Base-by-base conservation (phyloP, 1,140 invertebrate genomes). In the Papilio machaon region DNA sequence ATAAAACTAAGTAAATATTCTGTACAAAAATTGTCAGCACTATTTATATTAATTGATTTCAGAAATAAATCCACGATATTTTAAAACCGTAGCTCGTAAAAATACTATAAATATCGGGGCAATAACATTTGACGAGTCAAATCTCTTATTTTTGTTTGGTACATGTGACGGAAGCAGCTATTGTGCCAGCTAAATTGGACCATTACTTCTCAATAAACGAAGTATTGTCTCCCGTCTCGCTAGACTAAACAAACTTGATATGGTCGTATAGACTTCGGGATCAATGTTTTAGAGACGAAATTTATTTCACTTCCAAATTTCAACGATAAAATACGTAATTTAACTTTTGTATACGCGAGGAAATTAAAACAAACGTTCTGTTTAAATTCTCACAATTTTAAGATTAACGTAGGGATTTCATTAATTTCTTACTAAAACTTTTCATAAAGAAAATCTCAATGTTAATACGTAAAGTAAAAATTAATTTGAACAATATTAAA, bases 81-180 rank as follows among this genome's bases (percentile, higher is more conserved):
- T 35, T 10, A 11, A 67, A 67, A 35, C 30, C 11, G 64, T 67
- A 35, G 64, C 64, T 67, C 64, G 30, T 67, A 67, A 67, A 67
- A 67, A 67, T 15, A n/a, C 23, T 67, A 30, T 23, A 64, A 64
- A 30, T 64, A 67, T 67, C 38, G 19, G 47, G 43, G 38, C 73
- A 47, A 46, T 74, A 74, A 74, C 73, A 19, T 74, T n/a, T 46
- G 38, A 47, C 73, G 73, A 19, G 46, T 47, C 73, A n/a, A 74
- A 74, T 67, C 64, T 67, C 64, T 67, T 67, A 13, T 47, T 75
- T 75, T 75, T 47, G 30, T 79, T 79, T 60, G 60, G 54, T 43
- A 67, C 76, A 46, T 67, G 76, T 79, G 76, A 64, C 76, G 76
- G 76, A 79, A 79, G 76, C 60, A 67, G 76, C 76, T 79, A 79